A percentile compares a stretch with the other conserved stretches of the same genome.
Conservation (phyloP, 2,888 invertebrate genomes). For the Drepanosiphum platanoidis region DNA sequence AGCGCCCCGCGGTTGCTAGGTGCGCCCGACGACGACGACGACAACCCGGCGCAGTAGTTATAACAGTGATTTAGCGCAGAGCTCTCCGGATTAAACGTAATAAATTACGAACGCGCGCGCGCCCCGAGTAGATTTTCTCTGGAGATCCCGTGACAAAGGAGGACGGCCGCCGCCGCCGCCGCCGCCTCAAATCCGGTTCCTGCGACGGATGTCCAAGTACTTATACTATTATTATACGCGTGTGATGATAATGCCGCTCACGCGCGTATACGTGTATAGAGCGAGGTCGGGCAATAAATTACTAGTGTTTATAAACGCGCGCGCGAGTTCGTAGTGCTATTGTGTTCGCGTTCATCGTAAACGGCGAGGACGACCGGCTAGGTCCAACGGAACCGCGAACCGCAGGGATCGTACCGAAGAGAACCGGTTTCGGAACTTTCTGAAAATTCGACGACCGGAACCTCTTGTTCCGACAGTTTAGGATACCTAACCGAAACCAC, state of each 20-base stretch:
- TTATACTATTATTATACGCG: background rate
- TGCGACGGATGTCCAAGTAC: constrained; percentile 23
- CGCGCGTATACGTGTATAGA: too few species aligned
- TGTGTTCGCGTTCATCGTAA: too few species aligned
- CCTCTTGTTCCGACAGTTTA: too few species aligned
- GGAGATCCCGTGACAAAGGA: constrained; percentile 36
- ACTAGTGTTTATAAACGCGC: too few species aligned
- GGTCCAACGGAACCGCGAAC: too few species aligned
- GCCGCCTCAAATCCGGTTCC: constrained; percentile 40
- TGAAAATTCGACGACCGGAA: too few species aligned
- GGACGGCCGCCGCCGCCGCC: background rate
- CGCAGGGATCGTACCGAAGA: too few species aligned
- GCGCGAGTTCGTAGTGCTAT: background rate
- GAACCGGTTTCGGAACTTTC: too few species aligned
- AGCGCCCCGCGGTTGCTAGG: background rate
- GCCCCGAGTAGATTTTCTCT: constrained; percentile 11
- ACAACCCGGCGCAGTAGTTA: background rate
- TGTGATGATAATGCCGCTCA: background rate
- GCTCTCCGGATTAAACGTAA: constrained; percentile 42
- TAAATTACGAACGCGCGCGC: constrained; percentile 27
- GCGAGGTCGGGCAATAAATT: too few species aligned
- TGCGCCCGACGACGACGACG: background rate
- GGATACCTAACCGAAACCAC: too few species aligned
- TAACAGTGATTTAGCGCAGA: background rate
- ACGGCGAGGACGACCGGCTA: too few species aligned